These are phyloP conservation scores for Colletes gigas DNA, from an alignment of 1,140 invertebrate genomes.

Conservation along the genomic window DNA sequence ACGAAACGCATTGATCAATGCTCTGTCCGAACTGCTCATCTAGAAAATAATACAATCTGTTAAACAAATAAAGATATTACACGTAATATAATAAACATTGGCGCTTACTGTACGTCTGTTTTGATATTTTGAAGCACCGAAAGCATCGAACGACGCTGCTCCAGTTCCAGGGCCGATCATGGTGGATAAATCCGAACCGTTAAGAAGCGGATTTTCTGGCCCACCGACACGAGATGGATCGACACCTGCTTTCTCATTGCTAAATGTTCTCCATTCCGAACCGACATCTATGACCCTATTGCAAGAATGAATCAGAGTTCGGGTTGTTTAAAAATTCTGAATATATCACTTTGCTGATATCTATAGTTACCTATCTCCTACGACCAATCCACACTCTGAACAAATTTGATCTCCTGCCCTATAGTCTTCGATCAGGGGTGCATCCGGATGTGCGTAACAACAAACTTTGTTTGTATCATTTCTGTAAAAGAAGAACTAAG, in stretches of 20 bases:
- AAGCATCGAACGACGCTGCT: constrained; percentile 90
- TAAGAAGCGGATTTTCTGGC: constrained; percentile 96
- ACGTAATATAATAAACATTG: background rate
- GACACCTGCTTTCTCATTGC: constrained; percentile 97
- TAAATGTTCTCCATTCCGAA: constrained; percentile 99
- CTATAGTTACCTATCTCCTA: constrained; percentile 93
- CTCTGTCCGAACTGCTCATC: constrained; percentile 96
- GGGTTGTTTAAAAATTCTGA: background rate
- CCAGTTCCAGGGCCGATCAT: constrained; percentile 97
- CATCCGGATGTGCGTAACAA: constrained; percentile 97
- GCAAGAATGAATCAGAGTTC: background rate
- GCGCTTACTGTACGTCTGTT: constrained; percentile 90
- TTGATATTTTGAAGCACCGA: constrained; percentile 95
- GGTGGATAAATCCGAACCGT: constrained; percentile 97
- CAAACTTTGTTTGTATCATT: constrained; percentile 89
- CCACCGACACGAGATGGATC: constrained; percentile 99
- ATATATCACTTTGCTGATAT: constrained; percentile 10
- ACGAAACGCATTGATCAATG: constrained; percentile 96
- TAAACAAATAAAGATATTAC: background rate
- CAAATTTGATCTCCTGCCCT: constrained; percentile 99
- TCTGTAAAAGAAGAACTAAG: constrained; percentile 80
- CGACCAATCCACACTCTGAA: constrained; percentile 98
- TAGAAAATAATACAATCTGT: constrained; percentile 67
- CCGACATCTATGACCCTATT: constrained; percentile 99
- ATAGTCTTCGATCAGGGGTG: constrained; percentile 98